These are phyloP conservation scores for Nysson spinosus DNA, from an alignment of 2,888 invertebrate genomes.

Conservation along the genomic window DNA sequence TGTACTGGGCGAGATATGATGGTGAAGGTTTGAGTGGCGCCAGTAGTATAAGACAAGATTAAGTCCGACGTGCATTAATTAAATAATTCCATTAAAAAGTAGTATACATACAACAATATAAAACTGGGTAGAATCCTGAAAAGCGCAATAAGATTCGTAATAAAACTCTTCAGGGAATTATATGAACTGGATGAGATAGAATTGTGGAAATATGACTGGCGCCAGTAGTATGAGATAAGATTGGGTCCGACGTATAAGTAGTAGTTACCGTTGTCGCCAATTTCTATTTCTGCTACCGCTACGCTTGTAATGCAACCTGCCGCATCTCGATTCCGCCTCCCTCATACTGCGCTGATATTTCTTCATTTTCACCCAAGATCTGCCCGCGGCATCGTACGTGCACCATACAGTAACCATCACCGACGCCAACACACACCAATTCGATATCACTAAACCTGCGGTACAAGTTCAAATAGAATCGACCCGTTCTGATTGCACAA, in stretches of 20 bases:
- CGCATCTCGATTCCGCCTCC: slow-evolving; percentile 82
- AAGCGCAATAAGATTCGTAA: no score
- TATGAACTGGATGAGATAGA: no score
- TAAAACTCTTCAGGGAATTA: no score
- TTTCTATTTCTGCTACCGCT: slow-evolving; percentile 88
- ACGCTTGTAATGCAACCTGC: slow-evolving; percentile 84
- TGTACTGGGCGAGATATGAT: no score
- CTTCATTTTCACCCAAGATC: slow-evolving; percentile 94
- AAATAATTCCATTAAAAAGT: no score
- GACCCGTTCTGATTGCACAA: neutral
- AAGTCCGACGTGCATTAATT: no score
- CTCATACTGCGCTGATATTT: slow-evolving; percentile 90
- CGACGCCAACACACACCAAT: slow-evolving; percentile 86
- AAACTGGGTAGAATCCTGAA: no score
- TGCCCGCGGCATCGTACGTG: slow-evolving; percentile 91
- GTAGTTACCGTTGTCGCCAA: slow-evolving; percentile 87
- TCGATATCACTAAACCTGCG: slow-evolving; percentile 86
- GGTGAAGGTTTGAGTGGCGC: no score
- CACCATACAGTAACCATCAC: slow-evolving; percentile 90
- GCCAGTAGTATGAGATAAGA: slow-evolving; percentile 19
- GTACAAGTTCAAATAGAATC: slow-evolving; percentile 8
- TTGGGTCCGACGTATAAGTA: slow-evolving; percentile 25
- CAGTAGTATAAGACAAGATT: no score
- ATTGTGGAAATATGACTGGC: no score
- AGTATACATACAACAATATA: no score